Conservation (phyloP, 1,140 invertebrate genomes). For the Platorchestia sp. region DNA sequence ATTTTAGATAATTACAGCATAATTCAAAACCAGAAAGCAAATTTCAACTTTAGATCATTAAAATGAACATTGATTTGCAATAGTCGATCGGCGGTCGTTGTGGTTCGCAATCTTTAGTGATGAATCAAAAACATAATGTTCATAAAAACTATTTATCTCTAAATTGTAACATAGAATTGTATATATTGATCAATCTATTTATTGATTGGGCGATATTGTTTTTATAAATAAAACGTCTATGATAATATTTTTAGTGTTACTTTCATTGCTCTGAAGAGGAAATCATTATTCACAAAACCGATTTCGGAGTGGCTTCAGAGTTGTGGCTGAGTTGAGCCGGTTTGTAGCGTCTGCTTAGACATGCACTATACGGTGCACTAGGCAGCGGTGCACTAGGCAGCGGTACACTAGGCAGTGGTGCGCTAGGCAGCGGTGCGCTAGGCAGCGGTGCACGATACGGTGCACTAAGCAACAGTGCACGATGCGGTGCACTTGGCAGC, state of each 20-base stretch:
- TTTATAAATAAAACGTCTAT: slow-evolving; percentile 51
- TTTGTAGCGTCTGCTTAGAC: too few relatives aligned
- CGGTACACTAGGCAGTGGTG: too few relatives aligned
- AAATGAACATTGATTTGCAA: neutral
- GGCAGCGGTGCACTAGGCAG: too few relatives aligned
- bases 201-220: slow-evolving; percentile 43
- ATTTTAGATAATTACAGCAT: neutral
- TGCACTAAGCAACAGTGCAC: too few relatives aligned
- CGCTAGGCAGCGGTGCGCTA: too few relatives aligned
- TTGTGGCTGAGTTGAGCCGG: too few relatives aligned
- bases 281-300: neutral
- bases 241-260: neutral
- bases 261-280: neutral
- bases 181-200: slow-evolving; percentile 51
- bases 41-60: neutral
- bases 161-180: slow-evolving; percentile 10
- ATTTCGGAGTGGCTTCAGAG: neutral
- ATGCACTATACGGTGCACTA: too few relatives aligned
- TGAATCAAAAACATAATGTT: neutral
- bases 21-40: neutral
- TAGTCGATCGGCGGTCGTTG: neutral
- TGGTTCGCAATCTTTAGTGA: neutral
- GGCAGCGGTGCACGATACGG: too few relatives aligned
- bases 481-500: too few relatives aligned
- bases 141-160: neutral